Conservation (phyloP, 2,113 vertebrate species). For the Gallinago jamesoni region DNA sequence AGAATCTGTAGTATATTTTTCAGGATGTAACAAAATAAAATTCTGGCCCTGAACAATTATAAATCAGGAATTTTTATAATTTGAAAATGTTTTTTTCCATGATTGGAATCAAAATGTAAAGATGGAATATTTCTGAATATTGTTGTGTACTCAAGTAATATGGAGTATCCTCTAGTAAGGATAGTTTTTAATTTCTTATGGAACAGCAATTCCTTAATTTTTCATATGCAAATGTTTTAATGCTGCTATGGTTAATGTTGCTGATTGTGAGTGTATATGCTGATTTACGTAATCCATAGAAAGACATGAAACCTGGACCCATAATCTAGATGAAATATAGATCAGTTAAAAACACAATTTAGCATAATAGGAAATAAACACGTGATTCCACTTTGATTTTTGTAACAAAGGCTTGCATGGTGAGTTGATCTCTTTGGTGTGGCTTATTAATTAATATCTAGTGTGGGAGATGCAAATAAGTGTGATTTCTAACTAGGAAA, state of each 20-base stretch:
- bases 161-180: neutral
- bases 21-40: neutral
- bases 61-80: neutral
- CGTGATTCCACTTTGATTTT: neutral
- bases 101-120: neutral
- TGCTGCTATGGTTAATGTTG: neutral
- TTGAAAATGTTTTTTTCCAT: neutral
- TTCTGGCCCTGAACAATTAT: neutral
- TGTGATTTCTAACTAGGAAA: neutral
- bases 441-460: neutral
- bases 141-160: no score
- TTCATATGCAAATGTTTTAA: neutral
- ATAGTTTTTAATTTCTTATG: neutral
- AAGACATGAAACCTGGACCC: neutral
- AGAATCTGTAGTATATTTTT: neutral
- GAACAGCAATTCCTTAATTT: neutral
- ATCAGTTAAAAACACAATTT: neutral
- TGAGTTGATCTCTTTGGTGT: neutral
- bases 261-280: neutral
- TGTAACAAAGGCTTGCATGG: neutral
- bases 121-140: neutral
- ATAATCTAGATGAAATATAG: fast-evolving
- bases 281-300: neutral
- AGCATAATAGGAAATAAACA: neutral
- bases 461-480: neutral